Evolutionary conservation across 1,140 invertebrate species (phyloP), one percentile per base, ranked within the genome.

Genomic region (Adoxophyes honmai): DNA sequence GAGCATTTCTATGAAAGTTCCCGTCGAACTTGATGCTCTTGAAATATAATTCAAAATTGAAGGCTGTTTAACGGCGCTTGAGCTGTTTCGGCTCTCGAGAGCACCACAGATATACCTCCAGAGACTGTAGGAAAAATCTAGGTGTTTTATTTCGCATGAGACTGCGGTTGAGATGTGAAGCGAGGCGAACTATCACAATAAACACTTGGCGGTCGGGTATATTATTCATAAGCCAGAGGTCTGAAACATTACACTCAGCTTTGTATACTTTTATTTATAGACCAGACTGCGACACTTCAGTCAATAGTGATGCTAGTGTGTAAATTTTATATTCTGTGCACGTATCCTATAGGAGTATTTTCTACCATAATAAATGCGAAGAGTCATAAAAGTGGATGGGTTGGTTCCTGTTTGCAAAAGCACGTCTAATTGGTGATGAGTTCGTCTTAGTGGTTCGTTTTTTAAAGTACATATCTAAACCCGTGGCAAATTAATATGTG

Each of bases 81-180:
- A 51, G 70, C 61, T 66, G 61, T 75, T 80, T 75, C 62, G 18
- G 34, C 39, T 38, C 28, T 52, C 56, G 34, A 33, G 34, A 34
- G 42, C 64, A 63, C n/a, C 28, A 52, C 55, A 78, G 66, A 79
- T 64, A 62, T 78, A 73, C 66, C 72, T 80, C 65, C 52, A 62
- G 72, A 77, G 70, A 82, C 79, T 76, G 75, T 37, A 75, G 75
- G 75, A 78, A 85, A 81, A 87, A 82, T 87, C 74, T 84, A 81
- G 77, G 78, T 84, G 78, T 80, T 87, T 87, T 85, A 87, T 86
- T 83, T 75, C 75, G 72, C 71, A 77, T 68, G 72, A 83, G 73
- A 76, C 68, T 69, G 70, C 68, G 71, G 73, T 70, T 73, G 68
- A 18, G 39, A 55, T 61, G 59, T 72, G 74, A 73, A 78, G 66